Evolutionary conservation across 2,113 vertebrate genomes (phyloP).

Genomic region (Tachycineta bicolor): DNA sequence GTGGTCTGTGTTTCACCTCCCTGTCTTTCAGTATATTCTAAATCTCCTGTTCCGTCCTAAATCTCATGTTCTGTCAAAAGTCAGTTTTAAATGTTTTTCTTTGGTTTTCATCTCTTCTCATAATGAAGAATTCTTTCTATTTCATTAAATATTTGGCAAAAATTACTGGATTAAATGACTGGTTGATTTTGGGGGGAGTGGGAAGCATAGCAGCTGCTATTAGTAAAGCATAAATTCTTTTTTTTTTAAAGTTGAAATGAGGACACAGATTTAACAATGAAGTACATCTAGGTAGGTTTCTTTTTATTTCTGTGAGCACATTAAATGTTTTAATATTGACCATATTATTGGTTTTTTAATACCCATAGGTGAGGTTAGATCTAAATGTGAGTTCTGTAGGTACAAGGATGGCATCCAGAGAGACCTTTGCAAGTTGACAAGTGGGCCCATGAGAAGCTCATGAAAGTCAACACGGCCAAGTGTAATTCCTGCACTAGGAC

Average conservation of each 20-base stretch:
- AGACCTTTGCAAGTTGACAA: background rate
- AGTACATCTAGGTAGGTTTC: background rate
- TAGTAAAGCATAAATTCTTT: background rate
- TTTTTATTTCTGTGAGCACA: background rate
- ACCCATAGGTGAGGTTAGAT: background rate
- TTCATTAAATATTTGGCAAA: background rate
- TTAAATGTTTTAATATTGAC: background rate
- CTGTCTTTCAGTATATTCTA: background rate
- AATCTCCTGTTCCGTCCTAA: background rate
- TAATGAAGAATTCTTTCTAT: background rate
- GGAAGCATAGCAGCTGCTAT: background rate
- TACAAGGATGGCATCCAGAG: background rate
- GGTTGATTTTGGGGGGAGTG: fast-evolving
- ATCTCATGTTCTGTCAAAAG: background rate
- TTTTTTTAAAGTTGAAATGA: background rate
- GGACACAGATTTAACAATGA: background rate
- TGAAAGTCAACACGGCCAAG: background rate
- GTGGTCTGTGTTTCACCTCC: background rate
- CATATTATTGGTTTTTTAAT: background rate
- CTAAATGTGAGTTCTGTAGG: background rate
- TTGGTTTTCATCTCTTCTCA: background rate
- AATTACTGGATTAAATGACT: background rate
- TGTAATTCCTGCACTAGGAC: fast-evolving
- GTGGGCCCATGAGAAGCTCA: background rate
- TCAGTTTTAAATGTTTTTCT: background rate